A percentile compares a stretch with the other conserved stretches of the same genome.
phyloP scores from a whole-genome alignment of 2,797 vertebrate species.

The Alfaro cultratus region DNA sequence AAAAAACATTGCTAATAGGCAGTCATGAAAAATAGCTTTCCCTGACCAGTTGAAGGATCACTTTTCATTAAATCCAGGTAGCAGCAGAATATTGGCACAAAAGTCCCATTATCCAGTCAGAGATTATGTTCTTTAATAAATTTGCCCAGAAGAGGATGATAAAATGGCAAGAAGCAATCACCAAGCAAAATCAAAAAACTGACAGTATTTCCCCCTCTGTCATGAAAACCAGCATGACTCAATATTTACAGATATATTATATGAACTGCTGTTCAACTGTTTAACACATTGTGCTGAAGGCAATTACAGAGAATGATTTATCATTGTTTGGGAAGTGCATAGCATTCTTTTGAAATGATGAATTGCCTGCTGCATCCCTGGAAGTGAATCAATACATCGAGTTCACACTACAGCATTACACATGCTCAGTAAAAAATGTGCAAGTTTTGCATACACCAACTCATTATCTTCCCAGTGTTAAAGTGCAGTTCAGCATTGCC shows the following conservation, averaged over 20 bases:
- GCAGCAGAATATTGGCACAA: conserved; percentile 1
- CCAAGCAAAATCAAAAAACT: neutral
- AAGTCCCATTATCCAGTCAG: neutral
- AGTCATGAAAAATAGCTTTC: neutral
- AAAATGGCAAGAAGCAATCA: conserved; percentile 20
- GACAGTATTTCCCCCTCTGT: conserved; percentile 1
- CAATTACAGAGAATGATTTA: conserved; percentile 65
- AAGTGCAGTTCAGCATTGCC: conserved; percentile 27
- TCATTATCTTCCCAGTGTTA: conserved; percentile 8
- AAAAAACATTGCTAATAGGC: neutral
- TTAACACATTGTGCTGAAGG: conserved; percentile 31
- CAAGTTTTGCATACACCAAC: conserved; percentile 28
- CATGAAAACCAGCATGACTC: conserved; percentile 16
- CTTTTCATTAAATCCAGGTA: neutral
- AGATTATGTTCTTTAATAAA: neutral
- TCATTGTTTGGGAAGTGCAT: conserved; percentile 50
- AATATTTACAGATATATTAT: conserved; percentile 39
- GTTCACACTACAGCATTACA: conserved; percentile 35
- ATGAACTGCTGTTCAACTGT: conserved; percentile 30
- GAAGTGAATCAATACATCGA: conserved; percentile 54
- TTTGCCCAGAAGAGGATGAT: neutral
- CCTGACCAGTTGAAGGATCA: neutral
- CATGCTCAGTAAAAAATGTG: conserved; percentile 34
- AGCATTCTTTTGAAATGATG: conserved; percentile 52
- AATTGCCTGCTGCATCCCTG: conserved; percentile 50